These are phyloP conservation scores for Benitochromis conjunctus DNA, from an alignment of 2,113 vertebrate species.

Conservation along the genomic window DNA sequence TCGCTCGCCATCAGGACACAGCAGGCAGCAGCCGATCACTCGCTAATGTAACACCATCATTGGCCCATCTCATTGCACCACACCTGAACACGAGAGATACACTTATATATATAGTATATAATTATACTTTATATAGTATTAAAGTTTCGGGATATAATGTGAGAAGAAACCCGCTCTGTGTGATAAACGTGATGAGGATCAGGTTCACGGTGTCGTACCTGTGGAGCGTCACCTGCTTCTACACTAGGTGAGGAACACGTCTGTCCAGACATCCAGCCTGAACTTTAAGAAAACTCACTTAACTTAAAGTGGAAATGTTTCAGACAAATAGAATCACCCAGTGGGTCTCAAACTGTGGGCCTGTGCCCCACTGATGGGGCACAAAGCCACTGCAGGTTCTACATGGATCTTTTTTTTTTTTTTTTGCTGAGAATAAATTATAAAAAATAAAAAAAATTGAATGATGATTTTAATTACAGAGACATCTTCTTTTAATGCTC, in stretches of 20 bases:
- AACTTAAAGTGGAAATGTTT: not conserved
- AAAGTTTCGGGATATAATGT: not conserved
- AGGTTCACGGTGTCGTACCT: not conserved
- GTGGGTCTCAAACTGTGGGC: not conserved
- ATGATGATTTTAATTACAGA: not conserved
- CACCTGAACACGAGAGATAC: not conserved
- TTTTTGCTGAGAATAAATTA: not conserved
- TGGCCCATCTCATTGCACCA: not conserved
- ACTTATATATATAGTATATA: not conserved
- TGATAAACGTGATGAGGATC: not conserved
- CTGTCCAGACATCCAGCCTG: too few relatives aligned
- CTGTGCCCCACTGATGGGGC: not conserved
- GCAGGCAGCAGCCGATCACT: not conserved
- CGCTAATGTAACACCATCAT: not conserved
- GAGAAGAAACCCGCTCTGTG: not conserved
- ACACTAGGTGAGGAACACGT: not conserved
- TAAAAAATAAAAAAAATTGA: not conserved
- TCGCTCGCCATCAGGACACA: not conserved
- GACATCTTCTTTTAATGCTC: not conserved
- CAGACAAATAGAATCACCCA: not conserved
- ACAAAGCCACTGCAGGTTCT: not conserved
- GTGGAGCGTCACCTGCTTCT: not conserved
- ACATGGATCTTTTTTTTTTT: not conserved
- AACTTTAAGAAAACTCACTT: not conserved
- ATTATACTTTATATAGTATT: not conserved